Conservation (phyloP, 2,888 invertebrate genomes). For the Noctua comes region DNA sequence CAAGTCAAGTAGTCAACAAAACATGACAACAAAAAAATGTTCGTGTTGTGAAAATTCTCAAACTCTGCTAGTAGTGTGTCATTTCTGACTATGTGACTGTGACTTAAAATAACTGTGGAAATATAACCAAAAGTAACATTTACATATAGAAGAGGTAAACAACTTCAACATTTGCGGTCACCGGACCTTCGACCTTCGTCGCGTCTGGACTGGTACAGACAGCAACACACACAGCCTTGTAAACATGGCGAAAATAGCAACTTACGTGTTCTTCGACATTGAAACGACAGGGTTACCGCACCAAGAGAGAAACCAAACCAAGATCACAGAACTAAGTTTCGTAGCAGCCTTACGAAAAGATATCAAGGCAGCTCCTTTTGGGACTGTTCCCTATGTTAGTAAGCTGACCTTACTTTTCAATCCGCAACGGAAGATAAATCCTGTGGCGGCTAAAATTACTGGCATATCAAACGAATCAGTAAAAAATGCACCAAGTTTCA, state of each 20-base stretch:
- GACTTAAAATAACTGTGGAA: background rate
- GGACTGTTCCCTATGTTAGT: conserved; percentile 91
- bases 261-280: conserved; percentile 93
- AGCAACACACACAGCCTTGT: conserved; percentile 7
- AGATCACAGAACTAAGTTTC: conserved; percentile 93
- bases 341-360: conserved; percentile 91
- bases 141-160: background rate
- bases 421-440: conserved; percentile 90
- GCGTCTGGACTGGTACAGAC: background rate
- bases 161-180: background rate
- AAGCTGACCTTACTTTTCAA: conserved; percentile 93
- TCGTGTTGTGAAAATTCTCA: background rate
- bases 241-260: conserved; percentile 81
- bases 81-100: background rate
- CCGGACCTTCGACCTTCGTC: background rate
- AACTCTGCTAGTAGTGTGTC: background rate
- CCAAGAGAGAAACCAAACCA: conserved; percentile 88
- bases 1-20: background rate
- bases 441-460: conserved; percentile 82
- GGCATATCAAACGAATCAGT: conserved; percentile 93
- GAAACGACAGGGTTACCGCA: conserved; percentile 93
- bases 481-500: conserved; percentile 91
- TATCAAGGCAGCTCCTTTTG: conserved; percentile 74
- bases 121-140: background rate
- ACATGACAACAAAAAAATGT: background rate